Evolutionary conservation across 2,113 vertebrate genomes (phyloP).

Genomic region (Bos taurus): ARS-UCD2.0 NC_037351.1:48957001-48957500

Average conservation of each 20-base stretch:
- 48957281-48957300: not conserved
- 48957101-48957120: not conserved
- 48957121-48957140: not conserved
- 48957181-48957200: not conserved
- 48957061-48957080: not conserved
- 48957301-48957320: not conserved
- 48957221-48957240: not conserved
- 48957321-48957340: not conserved
- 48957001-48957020: not conserved
- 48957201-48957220: not conserved
- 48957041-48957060: not conserved
- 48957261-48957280: not conserved
- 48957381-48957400: not conserved
- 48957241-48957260: not conserved
- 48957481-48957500: not conserved
- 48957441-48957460: slow-evolving; percentile 7
- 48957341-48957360: not conserved
- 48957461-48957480: not conserved
- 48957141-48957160: not conserved
- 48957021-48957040: not conserved
- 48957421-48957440: not conserved
- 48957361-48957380: not conserved
- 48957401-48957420: not conserved
- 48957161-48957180: not conserved
- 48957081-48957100: not conserved